Evolutionary conservation across 2,113 vertebrate species (phyloP), one percentile per base, ranked within the genome.

Genomic region (Procavia capensis): DNA sequence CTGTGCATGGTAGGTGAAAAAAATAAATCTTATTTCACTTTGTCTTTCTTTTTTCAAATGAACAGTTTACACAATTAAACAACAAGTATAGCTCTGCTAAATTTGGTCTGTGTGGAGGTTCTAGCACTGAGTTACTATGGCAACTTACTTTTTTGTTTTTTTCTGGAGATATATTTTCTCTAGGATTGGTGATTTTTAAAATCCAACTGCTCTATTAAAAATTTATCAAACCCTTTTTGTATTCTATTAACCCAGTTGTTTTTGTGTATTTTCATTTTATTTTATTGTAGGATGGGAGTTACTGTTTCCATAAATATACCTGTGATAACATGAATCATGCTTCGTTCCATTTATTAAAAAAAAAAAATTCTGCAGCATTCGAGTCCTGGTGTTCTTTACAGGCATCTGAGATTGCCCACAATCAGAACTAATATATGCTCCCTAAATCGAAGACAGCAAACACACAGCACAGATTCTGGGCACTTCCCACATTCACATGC

Each of bases 111-210:
- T 95, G 98, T 98, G 95, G 97, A 96, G 96, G 97, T 97, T 91
- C 95, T 97, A 97, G 83, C 61, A 88, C 96, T 86, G 95, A 96
- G 98, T 99, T 98, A 95, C 98, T 98, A 98, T 99, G 98, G 98
- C 97, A 98, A 98, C 98, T 91, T 96, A 94, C 87, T 97, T 98
- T 94, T 98, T 97, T 95, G 96, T 96, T 98, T 97, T 98, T 97
- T 98, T 97, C 96, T 95, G 81, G 95, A 97, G 98, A 95, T 72
- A 96, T 92, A 97, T 98, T 98, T 98, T 97, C 97, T 97, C 91
- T 98, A 98, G 94, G 96, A 97, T 97, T 96, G 92, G 88, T 89
- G 76, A 87, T 97, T 95, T 96, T 64, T 57, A 91, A 96, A 94
- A 54, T 90, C 85, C 95, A 95, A 85, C 9, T 78, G 39, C 24